These are phyloP conservation scores for Erythrolamprus reginae DNA, from an alignment of 2,113 vertebrate species.

Conservation along the genomic window DNA sequence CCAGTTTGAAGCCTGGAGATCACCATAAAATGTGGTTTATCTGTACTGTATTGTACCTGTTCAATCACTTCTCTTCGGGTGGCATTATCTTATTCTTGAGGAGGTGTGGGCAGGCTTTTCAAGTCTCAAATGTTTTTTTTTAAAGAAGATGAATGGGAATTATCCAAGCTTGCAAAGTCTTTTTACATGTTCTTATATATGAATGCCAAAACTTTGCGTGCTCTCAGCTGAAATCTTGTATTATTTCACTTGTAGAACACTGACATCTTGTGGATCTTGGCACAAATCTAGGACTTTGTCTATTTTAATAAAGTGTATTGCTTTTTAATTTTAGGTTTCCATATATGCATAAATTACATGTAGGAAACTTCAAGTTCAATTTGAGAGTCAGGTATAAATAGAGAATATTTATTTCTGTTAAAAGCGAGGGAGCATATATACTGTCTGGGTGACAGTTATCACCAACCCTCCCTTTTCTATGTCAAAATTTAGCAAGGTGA, in stretches of 20 bases:
- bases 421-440: neutral
- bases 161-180: neutral
- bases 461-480: neutral
- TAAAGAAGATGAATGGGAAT: neutral
- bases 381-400: neutral
- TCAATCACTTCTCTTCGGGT: neutral
- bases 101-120: neutral
- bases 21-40: neutral
- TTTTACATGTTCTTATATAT: neutral
- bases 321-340: neutral
- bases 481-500: neutral
- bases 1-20: neutral
- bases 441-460: neutral
- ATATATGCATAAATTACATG: neutral
- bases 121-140: neutral
- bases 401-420: neutral
- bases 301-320: neutral
- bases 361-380: neutral
- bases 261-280: neutral
- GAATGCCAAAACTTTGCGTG: neutral
- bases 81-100: neutral
- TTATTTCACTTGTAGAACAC: neutral
- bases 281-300: neutral
- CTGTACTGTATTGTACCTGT: neutral
- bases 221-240: neutral